A percentile compares a stretch with the other conserved stretches of the same genome.
These are phyloP conservation scores for Psylliodes chrysocephalus DNA, from an alignment of 2,888 invertebrate genomes.

Conservation along the genomic window DNA sequence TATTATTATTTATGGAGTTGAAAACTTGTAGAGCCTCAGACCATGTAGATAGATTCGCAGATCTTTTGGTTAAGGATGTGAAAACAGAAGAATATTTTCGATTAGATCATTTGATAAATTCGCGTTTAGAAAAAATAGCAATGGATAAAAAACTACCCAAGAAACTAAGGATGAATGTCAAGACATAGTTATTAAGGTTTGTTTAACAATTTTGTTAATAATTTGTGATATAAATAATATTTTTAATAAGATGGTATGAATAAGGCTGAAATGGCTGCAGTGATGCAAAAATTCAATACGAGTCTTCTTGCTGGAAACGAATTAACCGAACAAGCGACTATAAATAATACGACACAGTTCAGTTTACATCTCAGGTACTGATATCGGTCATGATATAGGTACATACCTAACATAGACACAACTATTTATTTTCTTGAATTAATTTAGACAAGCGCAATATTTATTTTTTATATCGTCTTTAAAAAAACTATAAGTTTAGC, in stretches of 20 bases:
- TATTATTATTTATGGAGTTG: not conserved
- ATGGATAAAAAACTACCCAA: constrained; percentile 82
- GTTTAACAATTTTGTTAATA: constrained; percentile 33
- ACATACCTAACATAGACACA: too few species aligned
- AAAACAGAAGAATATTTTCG: constrained; percentile 98
- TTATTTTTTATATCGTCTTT: too few species aligned
- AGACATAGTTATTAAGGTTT: constrained; percentile 79
- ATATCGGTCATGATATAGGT: too few species aligned
- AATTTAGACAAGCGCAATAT: too few species aligned
- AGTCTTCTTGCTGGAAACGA: constrained; percentile 96
- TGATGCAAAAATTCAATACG: constrained; percentile 90
- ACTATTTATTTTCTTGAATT: too few species aligned
- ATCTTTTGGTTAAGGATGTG: constrained; percentile 98
- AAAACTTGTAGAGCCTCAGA: constrained; percentile 83
- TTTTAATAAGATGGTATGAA: constrained; percentile 87
- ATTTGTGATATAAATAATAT: not conserved
- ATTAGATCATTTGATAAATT: constrained; percentile 97
- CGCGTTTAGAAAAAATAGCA: constrained; percentile 86
- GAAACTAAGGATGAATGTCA: constrained; percentile 79
- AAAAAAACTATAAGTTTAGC: too few species aligned
- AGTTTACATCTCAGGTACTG: too few species aligned
- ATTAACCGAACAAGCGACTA: constrained; percentile 90
- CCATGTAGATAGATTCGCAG: constrained; percentile 98
- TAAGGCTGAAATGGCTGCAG: constrained; percentile 85
- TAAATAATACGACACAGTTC: too few species aligned